These are phyloP conservation scores for Tenodera sinensis DNA, from an alignment of 2,888 invertebrate genomes.

Conservation along the genomic window DNA sequence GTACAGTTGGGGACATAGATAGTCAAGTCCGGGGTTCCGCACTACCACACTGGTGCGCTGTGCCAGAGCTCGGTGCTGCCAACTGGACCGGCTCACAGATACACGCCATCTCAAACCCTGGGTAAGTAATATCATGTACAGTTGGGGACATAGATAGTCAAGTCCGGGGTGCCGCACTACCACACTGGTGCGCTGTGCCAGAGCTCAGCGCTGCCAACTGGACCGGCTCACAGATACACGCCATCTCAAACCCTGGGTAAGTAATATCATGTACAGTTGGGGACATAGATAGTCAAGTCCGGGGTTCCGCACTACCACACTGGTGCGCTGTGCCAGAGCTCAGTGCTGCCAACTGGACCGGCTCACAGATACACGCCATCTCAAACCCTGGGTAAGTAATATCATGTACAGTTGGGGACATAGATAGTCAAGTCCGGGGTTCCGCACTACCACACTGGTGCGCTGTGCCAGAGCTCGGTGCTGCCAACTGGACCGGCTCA, in stretches of 20 bases:
- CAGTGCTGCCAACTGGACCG: conserved; percentile 47
- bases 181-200: too few species aligned
- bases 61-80: conserved; percentile 42
- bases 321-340: conserved; percentile 50
- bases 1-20: not conserved
- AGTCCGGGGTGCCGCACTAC: conserved; percentile 26
- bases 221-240: too few species aligned
- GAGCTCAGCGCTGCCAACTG: conserved; percentile 43
- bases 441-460: conserved; percentile 52
- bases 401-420: not conserved
- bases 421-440: conserved; percentile 42
- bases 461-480: conserved; percentile 43
- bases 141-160: too few species aligned
- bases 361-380: conserved; percentile 46
- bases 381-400: conserved; percentile 37
- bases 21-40: too few species aligned
- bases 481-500: conserved; percentile 37
- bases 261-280: too few species aligned
- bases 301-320: conserved; percentile 49
- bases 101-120: conserved; percentile 42
- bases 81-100: conserved; percentile 51
- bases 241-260: too few species aligned
- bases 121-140: conserved; percentile 30
- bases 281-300: conserved; percentile 18
- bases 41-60: too few species aligned